Evolutionary conservation across 2,888 invertebrate species (phyloP), one percentile per base, ranked within the genome.

Genomic region (Apodemia mormo): DNA sequence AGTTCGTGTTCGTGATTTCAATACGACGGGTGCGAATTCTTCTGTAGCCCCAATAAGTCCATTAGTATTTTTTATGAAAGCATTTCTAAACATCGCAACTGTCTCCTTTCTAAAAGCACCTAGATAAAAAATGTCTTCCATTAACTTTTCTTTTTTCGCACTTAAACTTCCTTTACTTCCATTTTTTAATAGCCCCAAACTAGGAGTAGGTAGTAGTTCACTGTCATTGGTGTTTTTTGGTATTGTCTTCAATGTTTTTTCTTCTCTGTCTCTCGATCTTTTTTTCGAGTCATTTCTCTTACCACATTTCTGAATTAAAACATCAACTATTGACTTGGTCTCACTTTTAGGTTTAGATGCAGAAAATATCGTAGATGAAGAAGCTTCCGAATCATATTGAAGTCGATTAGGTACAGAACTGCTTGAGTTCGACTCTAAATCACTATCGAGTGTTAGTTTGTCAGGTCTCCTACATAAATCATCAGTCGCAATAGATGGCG

Each of bases 1-100:
- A 49, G 96, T 96, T 78, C 97, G 94, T 29, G 97, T 97, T 78
- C 97, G 94, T 65, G 96, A 95, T 81, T 96, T 95, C 72, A 96
- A 81, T 67, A 97, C 95, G 49, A 96, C 94, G 0, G 97, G 95
- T 45, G 96, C 94, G 79, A 97, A 96, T 75, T 93, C 94, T 84
- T 94, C 94, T 22, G 94, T 94, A 58, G 94, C 93, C 74, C 94
- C 94, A 67, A 94, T 89, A 70, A 95, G 83, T 37, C 94, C 94
- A 75, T 91, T 89, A 12, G 95, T 94, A 80, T 94, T 95, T 79
- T 95, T 95, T 71, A 95, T 94, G 84, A 95, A 96, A 64, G 95
- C 95, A 77, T 95, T 94, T 79, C 95, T 94, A 81, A 95, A 96
- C 74, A 94, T 95, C 70, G 95, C 94, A 5, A 96, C 94, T 14